These are phyloP conservation scores for Leucosticte australis DNA, from an alignment of 2,113 vertebrate species.

Conservation along the genomic window DNA sequence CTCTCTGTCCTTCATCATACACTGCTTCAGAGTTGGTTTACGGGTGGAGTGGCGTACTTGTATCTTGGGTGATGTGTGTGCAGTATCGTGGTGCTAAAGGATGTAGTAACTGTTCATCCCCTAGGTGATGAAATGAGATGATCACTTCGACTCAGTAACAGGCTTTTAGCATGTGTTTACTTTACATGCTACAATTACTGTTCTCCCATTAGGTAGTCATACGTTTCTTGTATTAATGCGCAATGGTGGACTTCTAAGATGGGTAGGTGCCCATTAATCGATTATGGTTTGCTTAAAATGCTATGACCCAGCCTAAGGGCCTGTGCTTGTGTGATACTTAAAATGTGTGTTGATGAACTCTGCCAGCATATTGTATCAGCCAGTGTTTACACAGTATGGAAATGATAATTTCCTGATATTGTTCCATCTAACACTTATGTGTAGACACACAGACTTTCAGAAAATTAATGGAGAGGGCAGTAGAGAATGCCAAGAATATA, in stretches of 20 bases:
- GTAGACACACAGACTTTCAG: neutral
- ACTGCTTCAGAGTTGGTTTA: neutral
- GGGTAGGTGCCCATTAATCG: neutral
- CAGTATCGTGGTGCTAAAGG: neutral
- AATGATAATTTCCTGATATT: neutral
- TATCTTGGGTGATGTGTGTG: neutral
- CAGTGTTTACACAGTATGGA: neutral
- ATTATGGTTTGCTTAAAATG: neutral
- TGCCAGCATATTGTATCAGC: neutral
- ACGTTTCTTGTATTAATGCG: neutral
- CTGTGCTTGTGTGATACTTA: neutral
- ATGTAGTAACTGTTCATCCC: neutral
- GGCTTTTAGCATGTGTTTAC: neutral
- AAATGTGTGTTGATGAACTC: neutral
- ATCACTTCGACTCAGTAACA: neutral
- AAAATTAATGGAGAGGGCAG: neutral
- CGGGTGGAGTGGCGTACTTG: neutral
- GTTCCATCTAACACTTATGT: neutral
- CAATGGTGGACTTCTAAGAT: neutral
- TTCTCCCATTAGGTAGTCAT: neutral
- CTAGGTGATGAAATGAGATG: neutral
- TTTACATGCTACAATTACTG: neutral
- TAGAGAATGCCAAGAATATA: neutral
- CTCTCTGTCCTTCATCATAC: neutral
- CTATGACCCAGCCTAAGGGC: neutral